Percentiles rank a stretch among this genome's conserved stretches.
Conservation (phyloP, 2,113 vertebrate species). For the Myocastor coypus region DNA sequence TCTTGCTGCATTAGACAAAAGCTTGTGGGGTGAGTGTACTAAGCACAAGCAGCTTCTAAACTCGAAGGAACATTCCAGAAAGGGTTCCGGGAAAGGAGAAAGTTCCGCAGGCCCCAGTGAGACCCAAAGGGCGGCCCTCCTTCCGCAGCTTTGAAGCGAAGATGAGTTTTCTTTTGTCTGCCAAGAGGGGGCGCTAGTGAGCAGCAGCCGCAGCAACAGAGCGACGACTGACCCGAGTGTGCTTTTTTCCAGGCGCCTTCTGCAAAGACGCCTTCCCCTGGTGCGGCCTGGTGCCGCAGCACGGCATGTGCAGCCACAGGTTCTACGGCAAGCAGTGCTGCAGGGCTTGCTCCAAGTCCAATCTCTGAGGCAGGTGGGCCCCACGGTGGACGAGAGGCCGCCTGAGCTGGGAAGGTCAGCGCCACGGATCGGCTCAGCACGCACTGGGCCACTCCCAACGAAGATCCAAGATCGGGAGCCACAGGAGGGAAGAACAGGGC, state of each 20-base stretch:
- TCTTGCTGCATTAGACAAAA: neutral
- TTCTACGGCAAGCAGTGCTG: constrained; percentile 94
- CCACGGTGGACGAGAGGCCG: fast-evolving
- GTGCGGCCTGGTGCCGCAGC: constrained; percentile 93
- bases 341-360: constrained; percentile 90
- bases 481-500: neutral
- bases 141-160: neutral
- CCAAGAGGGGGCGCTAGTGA: fast-evolving
- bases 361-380: constrained; percentile 83
- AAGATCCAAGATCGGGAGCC: neutral
- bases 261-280: constrained; percentile 88
- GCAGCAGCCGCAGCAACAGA: fast-evolving
- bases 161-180: neutral
- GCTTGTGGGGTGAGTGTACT: neutral
- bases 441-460: neutral
- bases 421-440: neutral
- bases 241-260: constrained; percentile 70
- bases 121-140: neutral
- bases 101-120: fast-evolving
- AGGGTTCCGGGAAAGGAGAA: neutral
- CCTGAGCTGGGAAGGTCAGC: fast-evolving
- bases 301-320: constrained; percentile 90
- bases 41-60: neutral
- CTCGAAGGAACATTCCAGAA: neutral
- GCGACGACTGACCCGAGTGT: fast-evolving